Conservation (phyloP, 2,888 invertebrate species). For the Lochmaea crataegi region DNA sequence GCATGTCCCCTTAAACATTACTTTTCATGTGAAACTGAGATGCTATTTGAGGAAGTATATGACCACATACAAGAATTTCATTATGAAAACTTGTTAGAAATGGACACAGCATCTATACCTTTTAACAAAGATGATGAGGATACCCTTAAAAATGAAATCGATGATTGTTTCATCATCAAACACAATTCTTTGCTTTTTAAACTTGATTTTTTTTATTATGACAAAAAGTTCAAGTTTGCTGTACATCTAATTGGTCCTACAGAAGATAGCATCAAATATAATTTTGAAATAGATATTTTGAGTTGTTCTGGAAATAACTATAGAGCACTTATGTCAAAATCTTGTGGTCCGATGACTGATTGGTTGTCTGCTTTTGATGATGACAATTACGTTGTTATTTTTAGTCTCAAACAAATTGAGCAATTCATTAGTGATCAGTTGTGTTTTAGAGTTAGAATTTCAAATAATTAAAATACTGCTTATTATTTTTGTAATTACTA, state of each 20-base stretch:
- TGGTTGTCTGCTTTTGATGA: constrained; percentile 37
- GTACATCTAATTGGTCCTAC: constrained; percentile 56
- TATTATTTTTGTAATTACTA: not conserved
- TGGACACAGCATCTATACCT: constrained; percentile 48
- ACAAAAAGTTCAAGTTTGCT: constrained; percentile 48
- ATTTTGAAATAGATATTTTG: constrained; percentile 57
- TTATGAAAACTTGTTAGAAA: constrained; percentile 55
- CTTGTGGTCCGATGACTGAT: constrained; percentile 43
- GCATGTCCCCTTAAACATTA: constrained; percentile 51
- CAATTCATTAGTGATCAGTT: constrained; percentile 38
- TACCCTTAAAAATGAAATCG: constrained; percentile 29
- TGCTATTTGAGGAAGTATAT: constrained; percentile 51
- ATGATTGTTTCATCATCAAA: constrained; percentile 52
- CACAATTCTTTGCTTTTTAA: constrained; percentile 52
- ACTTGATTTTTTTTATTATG: constrained; percentile 51
- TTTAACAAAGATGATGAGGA: constrained; percentile 43
- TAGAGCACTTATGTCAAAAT: constrained; percentile 47
- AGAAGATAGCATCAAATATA: constrained; percentile 51
- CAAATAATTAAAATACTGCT: constrained; percentile 13
- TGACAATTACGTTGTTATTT: constrained; percentile 8
- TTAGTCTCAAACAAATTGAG: constrained; percentile 30
- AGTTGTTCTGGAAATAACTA: constrained; percentile 49
- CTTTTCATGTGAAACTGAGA: constrained; percentile 37
- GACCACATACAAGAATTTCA: constrained; percentile 69
- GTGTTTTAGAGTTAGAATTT: constrained; percentile 35